Percentiles rank a stretch among this genome's conserved stretches.
Evolutionary conservation across 2,888 invertebrate genomes (phyloP).

Genomic region (Pinctada fucata): DNA sequence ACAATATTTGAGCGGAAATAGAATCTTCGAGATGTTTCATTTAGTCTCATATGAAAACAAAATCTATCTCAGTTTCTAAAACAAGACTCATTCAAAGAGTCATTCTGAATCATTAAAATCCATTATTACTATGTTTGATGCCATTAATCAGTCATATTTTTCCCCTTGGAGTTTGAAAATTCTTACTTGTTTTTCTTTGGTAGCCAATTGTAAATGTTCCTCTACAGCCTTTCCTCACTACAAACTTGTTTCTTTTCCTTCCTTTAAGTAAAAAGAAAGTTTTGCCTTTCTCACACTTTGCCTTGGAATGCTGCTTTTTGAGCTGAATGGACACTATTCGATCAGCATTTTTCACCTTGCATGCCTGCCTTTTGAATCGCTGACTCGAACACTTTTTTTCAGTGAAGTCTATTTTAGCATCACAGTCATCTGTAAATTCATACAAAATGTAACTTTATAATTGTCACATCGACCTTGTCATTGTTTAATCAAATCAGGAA

Average conservation of each 20-base stretch:
- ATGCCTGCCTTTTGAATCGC: neutral
- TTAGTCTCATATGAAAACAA: no score
- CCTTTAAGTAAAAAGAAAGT: neutral
- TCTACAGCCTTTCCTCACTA: neutral
- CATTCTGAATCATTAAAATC: no score
- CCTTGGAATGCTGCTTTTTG: neutral
- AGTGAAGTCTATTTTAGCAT: neutral
- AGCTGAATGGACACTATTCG: neutral
- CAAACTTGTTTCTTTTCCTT: neutral
- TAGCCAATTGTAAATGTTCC: neutral
- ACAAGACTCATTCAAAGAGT: no score
- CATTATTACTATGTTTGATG: no score
- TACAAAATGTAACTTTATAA: no score
- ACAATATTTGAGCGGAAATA: no score
- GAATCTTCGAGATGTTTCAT: no score
- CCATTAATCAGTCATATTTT: no score
- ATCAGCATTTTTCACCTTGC: neutral
- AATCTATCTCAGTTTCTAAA: no score
- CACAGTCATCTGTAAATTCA: neutral
- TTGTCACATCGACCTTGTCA: no score
- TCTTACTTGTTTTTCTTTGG: neutral
- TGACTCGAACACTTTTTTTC: neutral
- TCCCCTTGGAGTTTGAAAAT: no score
- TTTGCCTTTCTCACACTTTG: neutral
- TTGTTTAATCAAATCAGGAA: no score